Percentiles rank a stretch among this genome's conserved stretches.
Conservation (phyloP, 2,888 invertebrate genomes). For the Drosophila hawaiiensis region DNA sequence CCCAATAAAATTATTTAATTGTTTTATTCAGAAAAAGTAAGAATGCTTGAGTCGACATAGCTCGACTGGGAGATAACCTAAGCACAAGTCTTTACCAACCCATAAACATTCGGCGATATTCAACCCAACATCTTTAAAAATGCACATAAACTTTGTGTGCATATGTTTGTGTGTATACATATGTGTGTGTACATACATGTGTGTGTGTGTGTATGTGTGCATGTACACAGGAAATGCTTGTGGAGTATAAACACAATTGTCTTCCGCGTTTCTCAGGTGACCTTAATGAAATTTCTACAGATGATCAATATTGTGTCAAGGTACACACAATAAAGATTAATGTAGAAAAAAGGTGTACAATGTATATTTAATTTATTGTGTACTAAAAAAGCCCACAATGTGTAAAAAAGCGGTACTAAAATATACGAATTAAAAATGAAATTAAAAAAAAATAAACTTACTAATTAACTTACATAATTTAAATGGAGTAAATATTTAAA, state of each 20-base stretch:
- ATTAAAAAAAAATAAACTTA: background rate
- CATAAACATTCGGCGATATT: background rate
- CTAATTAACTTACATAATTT: background rate
- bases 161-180: background rate
- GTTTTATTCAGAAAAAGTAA: background rate
- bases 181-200: background rate
- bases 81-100: background rate
- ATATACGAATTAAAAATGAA: background rate
- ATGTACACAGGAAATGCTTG: background rate
- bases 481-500: fast-evolving
- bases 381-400: background rate
- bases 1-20: background rate
- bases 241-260: background rate
- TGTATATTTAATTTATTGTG: background rate
- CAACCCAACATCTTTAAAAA: background rate
- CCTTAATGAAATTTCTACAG: background rate
- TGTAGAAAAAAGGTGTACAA: background rate
- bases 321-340: background rate
- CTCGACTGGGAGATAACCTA: background rate
- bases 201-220: background rate
- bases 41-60: background rate
- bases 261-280: background rate
- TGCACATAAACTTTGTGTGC: background rate
- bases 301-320: background rate
- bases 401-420: background rate